Evolutionary conservation across 2,888 invertebrate species (phyloP).

Genomic region (Melipona bicolor): DNA sequence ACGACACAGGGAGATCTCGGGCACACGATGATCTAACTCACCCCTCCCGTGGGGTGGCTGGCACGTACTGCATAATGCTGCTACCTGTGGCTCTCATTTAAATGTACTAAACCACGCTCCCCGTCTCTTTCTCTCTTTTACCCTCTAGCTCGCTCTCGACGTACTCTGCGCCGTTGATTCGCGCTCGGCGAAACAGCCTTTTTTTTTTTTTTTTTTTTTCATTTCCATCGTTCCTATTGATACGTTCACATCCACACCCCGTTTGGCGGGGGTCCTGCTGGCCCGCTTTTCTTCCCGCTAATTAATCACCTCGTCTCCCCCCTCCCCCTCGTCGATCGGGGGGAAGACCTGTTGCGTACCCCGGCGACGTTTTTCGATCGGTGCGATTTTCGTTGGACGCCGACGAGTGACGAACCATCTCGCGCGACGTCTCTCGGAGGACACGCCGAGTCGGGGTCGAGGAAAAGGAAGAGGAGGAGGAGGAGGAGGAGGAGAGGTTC

Average conservation of each 20-base stretch:
- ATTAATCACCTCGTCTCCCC: too few relatives aligned
- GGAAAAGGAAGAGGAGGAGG: background rate
- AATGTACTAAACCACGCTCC: constrained; percentile 79
- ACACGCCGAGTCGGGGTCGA: background rate
- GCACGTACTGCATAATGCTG: constrained; percentile 81
- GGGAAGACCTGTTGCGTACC: constrained; percentile 76
- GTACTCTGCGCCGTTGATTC: constrained; percentile 38
- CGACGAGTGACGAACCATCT: background rate
- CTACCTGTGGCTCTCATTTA: constrained; percentile 83
- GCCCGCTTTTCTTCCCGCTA: too few relatives aligned
- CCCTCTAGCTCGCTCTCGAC: constrained; percentile 49
- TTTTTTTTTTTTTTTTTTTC: constrained; percentile 62
- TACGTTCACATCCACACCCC: constrained; percentile 63
- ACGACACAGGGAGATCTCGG: constrained; percentile 69
- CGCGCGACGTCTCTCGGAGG: background rate
- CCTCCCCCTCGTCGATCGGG: too few relatives aligned
- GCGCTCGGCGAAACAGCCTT: constrained; percentile 62
- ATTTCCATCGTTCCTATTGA: constrained; percentile 71
- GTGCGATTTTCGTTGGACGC: constrained; percentile 19
- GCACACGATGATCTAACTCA: constrained; percentile 77
- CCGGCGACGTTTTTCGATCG: background rate
- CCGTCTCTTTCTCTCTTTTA: constrained; percentile 45
- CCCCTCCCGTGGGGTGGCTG: constrained; percentile 76
- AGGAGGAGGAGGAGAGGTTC: background rate
- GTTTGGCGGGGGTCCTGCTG: too few relatives aligned